These are phyloP conservation scores for Heloderma charlesbogerti DNA, from an alignment of 2,113 vertebrate species.

Conservation along the genomic window DNA sequence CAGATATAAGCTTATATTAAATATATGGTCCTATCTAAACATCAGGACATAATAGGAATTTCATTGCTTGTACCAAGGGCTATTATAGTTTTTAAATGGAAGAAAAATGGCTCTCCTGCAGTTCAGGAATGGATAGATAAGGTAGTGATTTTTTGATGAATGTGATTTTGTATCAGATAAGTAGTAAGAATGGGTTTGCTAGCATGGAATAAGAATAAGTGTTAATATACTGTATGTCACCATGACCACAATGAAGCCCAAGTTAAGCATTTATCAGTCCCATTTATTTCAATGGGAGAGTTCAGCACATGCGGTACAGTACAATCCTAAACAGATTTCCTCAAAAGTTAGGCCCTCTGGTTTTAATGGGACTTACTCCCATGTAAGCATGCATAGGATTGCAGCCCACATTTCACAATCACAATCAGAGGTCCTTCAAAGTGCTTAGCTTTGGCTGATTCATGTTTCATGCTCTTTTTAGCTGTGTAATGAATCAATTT, in stretches of 20 bases:
- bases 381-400: not conserved
- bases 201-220: not conserved
- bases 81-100: not conserved
- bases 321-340: not conserved
- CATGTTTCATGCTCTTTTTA: not conserved
- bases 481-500: not conserved
- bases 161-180: not conserved
- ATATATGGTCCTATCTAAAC: not conserved
- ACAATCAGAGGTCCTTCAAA: not conserved
- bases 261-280: no score
- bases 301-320: not conserved
- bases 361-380: not conserved
- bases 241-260: not conserved
- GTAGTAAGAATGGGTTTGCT: not conserved
- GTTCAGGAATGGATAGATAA: not conserved
- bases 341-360: not conserved
- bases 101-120: not conserved
- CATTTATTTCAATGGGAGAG: no score
- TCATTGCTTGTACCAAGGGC: not conserved
- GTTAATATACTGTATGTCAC: not conserved
- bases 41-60: not conserved
- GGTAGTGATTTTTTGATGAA: not conserved
- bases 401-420: not conserved
- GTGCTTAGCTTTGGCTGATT: not conserved
- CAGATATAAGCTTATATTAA: not conserved